These are phyloP conservation scores for Steinernema feltiae DNA, from an alignment of 1,140 invertebrate genomes.

Conservation along the genomic window DNA sequence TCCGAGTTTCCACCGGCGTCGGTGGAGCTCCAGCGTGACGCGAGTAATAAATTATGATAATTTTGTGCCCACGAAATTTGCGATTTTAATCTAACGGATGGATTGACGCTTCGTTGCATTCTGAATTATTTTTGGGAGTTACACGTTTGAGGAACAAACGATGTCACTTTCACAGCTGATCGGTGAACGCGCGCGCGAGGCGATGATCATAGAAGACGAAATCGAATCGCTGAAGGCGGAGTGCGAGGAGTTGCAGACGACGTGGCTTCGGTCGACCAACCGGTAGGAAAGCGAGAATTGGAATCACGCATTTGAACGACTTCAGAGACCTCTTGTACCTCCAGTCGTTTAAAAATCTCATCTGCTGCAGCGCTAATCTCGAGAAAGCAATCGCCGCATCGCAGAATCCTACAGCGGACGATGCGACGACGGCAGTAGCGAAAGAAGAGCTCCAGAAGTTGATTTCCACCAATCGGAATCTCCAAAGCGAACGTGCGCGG, in stretches of 20 bases:
- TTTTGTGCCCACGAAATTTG: not conserved
- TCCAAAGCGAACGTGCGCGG: too few species aligned
- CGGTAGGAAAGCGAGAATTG: not conserved
- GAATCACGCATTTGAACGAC: too few species aligned
- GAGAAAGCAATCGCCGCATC: too few species aligned
- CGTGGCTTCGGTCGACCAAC: not conserved
- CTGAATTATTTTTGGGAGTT: not conserved
- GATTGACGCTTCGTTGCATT: not conserved
- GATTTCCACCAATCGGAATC: too few species aligned
- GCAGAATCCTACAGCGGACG: too few species aligned
- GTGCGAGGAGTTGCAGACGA: not conserved
- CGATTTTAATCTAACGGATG: conserved; percentile 2
- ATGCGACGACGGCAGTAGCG: too few species aligned
- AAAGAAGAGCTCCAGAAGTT: too few species aligned
- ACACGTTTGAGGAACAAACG: not conserved
- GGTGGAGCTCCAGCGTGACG: not conserved
- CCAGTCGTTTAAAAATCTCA: not conserved
- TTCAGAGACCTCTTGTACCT: not conserved
- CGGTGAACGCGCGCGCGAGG: not conserved
- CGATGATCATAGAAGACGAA: not conserved
- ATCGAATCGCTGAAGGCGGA: not conserved
- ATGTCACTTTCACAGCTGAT: not conserved
- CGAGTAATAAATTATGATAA: conserved; percentile 5
- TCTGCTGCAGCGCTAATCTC: too few species aligned
- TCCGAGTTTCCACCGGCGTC: too few species aligned